Percentiles rank a stretch among this genome's conserved stretches.
Evolutionary conservation across 2,797 vertebrate genomes (phyloP).

Genomic region (Erpetoichthys calabaricus): DNA sequence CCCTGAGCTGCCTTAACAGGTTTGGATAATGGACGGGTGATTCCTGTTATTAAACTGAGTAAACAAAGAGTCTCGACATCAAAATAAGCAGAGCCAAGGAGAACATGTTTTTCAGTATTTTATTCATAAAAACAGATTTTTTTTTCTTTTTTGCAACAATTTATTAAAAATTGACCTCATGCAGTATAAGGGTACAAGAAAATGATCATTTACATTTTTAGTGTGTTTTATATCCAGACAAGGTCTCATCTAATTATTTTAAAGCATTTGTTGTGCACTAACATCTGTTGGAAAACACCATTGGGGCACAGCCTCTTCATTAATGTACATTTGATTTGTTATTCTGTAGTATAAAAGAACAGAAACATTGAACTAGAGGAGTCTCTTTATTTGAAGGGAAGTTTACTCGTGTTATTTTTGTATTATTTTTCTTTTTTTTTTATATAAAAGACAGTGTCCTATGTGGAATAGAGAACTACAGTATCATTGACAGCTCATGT

Average conservation of each 20-base stretch:
- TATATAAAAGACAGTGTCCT: slow-evolving; percentile 28
- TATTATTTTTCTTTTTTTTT: slow-evolving; percentile 10
- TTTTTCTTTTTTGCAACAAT: slow-evolving; percentile 50
- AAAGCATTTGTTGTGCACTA: slow-evolving; percentile 63
- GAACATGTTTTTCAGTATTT: slow-evolving; percentile 43
- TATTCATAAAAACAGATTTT: slow-evolving; percentile 74
- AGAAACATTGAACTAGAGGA: slow-evolving; percentile 53
- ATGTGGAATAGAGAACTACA: slow-evolving; percentile 47
- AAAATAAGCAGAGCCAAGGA: slow-evolving; percentile 5
- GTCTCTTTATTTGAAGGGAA: slow-evolving; percentile 6
- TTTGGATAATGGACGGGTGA: too few relatives aligned
- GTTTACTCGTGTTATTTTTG: too few relatives aligned
- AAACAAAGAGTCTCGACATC: background rate
- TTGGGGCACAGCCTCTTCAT: slow-evolving; percentile 58
- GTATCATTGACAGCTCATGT: slow-evolving; percentile 54
- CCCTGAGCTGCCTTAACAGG: too few relatives aligned
- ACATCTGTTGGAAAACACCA: slow-evolving; percentile 57
- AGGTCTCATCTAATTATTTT: slow-evolving; percentile 56
- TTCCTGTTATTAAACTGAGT: background rate
- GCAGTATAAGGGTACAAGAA: slow-evolving; percentile 74
- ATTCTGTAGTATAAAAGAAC: slow-evolving; percentile 59
- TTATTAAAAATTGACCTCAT: slow-evolving; percentile 80
- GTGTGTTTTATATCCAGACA: slow-evolving; percentile 37
- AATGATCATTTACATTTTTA: slow-evolving; percentile 51
- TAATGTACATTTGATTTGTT: slow-evolving; percentile 51